A percentile compares a stretch with the other conserved stretches of the same genome.
Evolutionary conservation across 1,140 invertebrate genomes (phyloP).

Genomic region (Drosophila ironensis): DNA sequence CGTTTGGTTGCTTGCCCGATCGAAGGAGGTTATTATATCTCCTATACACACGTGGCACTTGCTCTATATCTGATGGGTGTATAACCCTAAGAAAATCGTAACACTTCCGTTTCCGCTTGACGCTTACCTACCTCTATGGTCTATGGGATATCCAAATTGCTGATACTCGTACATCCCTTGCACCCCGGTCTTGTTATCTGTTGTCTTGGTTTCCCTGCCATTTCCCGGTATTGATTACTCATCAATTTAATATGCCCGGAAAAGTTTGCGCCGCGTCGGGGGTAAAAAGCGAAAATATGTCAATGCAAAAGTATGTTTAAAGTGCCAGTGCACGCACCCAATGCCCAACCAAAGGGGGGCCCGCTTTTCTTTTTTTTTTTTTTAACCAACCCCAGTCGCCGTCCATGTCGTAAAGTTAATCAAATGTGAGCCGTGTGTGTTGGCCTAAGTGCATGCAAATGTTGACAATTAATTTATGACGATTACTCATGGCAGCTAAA

Average conservation of each 20-base stretch:
- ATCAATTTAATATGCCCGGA: slow-evolving; percentile 52
- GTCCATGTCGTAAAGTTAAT: slow-evolving; percentile 1
- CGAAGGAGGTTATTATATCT: too few species aligned
- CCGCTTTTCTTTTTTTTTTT: too few species aligned
- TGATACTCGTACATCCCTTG: neutral
- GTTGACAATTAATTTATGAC: slow-evolving; percentile 80
- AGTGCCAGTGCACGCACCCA: slow-evolving; percentile 32
- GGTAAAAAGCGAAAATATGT: slow-evolving; percentile 53
- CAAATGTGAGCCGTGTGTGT: slow-evolving; percentile 33
- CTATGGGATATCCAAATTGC: too few species aligned
- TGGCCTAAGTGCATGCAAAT: slow-evolving; percentile 75
- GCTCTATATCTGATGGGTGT: too few species aligned
- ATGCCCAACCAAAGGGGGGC: slow-evolving; percentile 41
- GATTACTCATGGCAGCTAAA: slow-evolving; percentile 80
- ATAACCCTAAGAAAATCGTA: too few species aligned
- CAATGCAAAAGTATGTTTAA: slow-evolving; percentile 73
- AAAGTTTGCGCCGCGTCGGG: slow-evolving; percentile 12
- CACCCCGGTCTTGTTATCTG: slow-evolving; percentile 17
- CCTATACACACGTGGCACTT: too few species aligned
- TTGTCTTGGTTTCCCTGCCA: slow-evolving; percentile 52
- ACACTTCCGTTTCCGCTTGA: neutral
- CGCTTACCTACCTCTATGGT: neutral
- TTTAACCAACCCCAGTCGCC: neutral
- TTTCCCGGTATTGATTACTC: slow-evolving; percentile 64
- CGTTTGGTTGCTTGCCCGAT: neutral